These are phyloP conservation scores for Meteorus cinctellus DNA, from an alignment of 2,888 invertebrate genomes.

Conservation along the genomic window DNA sequence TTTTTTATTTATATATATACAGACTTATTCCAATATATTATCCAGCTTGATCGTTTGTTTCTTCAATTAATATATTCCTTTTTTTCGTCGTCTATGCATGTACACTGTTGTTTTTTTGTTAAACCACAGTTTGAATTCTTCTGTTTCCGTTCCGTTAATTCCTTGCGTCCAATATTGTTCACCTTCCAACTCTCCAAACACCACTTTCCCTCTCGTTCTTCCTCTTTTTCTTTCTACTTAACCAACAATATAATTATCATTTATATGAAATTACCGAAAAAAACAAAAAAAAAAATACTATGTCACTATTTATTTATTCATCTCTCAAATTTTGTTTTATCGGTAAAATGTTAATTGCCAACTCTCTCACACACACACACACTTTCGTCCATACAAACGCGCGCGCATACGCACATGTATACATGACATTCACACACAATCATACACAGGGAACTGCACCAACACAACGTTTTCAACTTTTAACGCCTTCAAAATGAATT, in stretches of 20 bases:
- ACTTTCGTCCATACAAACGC: not conserved
- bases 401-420: not conserved
- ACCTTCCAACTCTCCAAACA: not conserved
- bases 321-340: not conserved
- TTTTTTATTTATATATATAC: conserved; percentile 3
- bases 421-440: not conserved
- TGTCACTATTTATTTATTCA: not conserved
- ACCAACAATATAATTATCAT: conserved; percentile 16
- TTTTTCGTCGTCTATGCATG: not conserved
- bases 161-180: not conserved
- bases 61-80: not conserved
- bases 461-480: not conserved
- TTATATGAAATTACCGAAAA: not conserved
- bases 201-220: conserved; percentile 37
- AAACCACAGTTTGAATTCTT: not conserved
- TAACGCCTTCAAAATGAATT: not conserved
- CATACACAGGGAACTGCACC: not conserved
- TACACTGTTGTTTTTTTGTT: not conserved
- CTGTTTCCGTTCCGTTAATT: conserved; percentile 6
- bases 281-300: not conserved
- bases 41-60: not conserved
- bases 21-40: conserved; percentile 45
- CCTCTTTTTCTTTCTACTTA: conserved; percentile 41
- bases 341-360: not conserved
- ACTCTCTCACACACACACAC: not conserved